phyloP scores from a whole-genome alignment of 2,113 vertebrate species.

The Columba livia region DNA sequence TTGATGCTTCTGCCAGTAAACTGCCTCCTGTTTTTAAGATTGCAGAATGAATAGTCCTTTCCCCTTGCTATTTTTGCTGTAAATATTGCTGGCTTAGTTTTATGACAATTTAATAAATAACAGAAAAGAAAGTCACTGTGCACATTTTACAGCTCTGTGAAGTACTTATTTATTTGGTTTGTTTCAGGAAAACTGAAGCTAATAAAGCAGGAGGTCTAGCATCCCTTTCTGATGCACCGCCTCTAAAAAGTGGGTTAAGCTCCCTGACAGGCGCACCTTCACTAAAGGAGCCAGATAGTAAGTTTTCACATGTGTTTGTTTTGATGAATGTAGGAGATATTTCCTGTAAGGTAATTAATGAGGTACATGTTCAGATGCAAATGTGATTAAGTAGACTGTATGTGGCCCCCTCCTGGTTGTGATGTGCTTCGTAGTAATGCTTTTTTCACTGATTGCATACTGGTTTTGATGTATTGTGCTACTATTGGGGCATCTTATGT shows the following conservation, averaged over 20 bases:
- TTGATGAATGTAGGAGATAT: not conserved
- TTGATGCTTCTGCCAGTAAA: not conserved
- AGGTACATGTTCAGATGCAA: not conserved
- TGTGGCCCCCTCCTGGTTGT: not conserved
- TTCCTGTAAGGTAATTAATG: not conserved
- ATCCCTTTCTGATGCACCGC: constrained; percentile 64
- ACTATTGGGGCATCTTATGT: not conserved
- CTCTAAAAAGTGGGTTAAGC: constrained; percentile 61
- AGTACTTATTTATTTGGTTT: not conserved
- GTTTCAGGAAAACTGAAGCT: constrained; percentile 78
- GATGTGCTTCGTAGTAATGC: not conserved
- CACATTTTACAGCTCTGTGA: not conserved
- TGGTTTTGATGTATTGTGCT: not conserved
- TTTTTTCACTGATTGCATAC: not conserved
- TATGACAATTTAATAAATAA: not conserved
- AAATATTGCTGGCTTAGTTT: not conserved
- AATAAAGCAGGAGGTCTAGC: constrained; percentile 57
- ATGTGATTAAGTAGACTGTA: too few relatives aligned
- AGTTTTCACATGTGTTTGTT: constrained; percentile 23
- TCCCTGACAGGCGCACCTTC: constrained; percentile 62
- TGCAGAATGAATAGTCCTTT: not conserved
- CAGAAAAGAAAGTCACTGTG: not conserved
- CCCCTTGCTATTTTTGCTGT: not conserved
- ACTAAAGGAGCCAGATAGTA: constrained; percentile 73
- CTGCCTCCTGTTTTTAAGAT: not conserved